Evolutionary conservation across 2,888 invertebrate species (phyloP), one percentile per base, ranked within the genome.

Genomic region (Melinopterus prodromus): DNA sequence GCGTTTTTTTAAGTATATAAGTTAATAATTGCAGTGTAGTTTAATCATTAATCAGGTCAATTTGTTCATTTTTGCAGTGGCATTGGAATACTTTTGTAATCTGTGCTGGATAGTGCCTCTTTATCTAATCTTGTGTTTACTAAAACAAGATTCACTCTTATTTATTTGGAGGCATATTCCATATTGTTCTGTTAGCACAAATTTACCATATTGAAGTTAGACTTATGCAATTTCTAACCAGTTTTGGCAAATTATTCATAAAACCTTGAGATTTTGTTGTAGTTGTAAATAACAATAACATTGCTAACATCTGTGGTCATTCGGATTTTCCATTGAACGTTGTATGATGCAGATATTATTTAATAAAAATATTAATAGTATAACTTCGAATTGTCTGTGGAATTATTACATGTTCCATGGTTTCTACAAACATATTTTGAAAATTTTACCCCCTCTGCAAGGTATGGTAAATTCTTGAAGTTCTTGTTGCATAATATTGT

Each of bases 1-100:
- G 53, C 53, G 53, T 53, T 7, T 53, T 12, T 53, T 53, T 53
- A 53, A 53, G 53, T 53, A 26, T 3, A 3, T 26, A 26, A 26
- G 26, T 26, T 26, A 26, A 26, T 53, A 53, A 53, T 53, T 53
- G 7, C 12, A 53, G 12, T 53, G 53, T 53, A 9, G 53, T 9
- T 53, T 53, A 53, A 53, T 53, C 53, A 53, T 53, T 53, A 53
- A 53, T 53, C 53, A 53, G 53, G 53, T 53, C 53, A 53, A 53
- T 53, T 53, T 53, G 53, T 53, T 53, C 1, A 53, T 53, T 53
- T 53, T 53, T 53, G 53, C 53, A 53, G 12, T 53, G 53, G 53
- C 53, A 53, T 53, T 53, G 53, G 53, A 53, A 12, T 53, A 53
- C 53, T 53, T 53, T 53, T 53, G 53, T 12, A 9, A 53, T 53